These are phyloP conservation scores for Xyliphius kryptos DNA, from an alignment of 2,113 vertebrate genomes.

Conservation along the genomic window DNA sequence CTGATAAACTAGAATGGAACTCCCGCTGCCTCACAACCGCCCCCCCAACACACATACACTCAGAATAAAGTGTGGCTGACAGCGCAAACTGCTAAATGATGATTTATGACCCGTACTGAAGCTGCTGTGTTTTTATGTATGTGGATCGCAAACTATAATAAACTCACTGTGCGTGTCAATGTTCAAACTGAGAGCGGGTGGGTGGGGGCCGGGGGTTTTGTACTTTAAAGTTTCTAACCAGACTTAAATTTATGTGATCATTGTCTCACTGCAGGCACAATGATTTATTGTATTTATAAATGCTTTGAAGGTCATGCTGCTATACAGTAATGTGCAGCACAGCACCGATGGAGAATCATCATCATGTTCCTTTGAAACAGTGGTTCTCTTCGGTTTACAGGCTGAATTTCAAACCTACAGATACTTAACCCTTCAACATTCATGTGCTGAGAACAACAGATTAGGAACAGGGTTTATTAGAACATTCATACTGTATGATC, in stretches of 20 bases:
- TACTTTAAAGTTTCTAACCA: slow-evolving; percentile 1
- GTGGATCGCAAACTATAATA: slow-evolving; percentile 3
- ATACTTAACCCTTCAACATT: too few species aligned
- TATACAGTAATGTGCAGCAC: too few species aligned
- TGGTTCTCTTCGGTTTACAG: too few species aligned
- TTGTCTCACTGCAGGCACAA: neutral
- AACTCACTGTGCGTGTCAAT: neutral
- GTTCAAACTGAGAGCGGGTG: neutral
- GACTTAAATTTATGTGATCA: slow-evolving; percentile 11
- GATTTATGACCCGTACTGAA: slow-evolving; percentile 12
- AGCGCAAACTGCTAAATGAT: slow-evolving; percentile 11
- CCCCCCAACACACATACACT: neutral
- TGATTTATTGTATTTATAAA: neutral
- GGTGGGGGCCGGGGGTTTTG: neutral
- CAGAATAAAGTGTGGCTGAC: neutral
- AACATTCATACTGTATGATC: too few species aligned
- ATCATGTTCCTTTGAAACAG: too few species aligned
- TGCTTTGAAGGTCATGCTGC: neutral
- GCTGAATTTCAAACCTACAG: too few species aligned
- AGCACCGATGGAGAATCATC: too few species aligned
- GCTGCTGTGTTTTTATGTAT: slow-evolving; percentile 14
- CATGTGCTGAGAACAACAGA: too few species aligned
- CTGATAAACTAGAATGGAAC: neutral
- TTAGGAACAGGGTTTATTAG: too few species aligned
- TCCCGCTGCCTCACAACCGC: too few species aligned